phyloP scores from a whole-genome alignment of 2,113 vertebrate species.

The Chaetodon auriga region DNA sequence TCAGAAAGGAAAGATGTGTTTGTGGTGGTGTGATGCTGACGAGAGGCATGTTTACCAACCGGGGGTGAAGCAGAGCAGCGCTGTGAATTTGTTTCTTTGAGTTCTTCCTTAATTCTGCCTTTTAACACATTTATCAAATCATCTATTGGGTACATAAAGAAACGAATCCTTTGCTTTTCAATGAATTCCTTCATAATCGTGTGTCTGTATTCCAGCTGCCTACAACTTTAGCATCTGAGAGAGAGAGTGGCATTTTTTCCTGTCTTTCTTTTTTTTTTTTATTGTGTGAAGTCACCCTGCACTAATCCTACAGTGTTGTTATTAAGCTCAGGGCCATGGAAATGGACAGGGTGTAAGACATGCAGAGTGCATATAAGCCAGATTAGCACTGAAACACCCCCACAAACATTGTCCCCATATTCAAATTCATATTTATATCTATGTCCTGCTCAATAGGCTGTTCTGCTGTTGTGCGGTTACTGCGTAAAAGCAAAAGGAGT shows the following conservation, averaged over 20 bases:
- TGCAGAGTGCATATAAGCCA: slow-evolving; percentile 82
- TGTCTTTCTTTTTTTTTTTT: slow-evolving; percentile 49
- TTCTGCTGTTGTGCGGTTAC: slow-evolving; percentile 50
- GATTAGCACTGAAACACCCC: slow-evolving; percentile 79
- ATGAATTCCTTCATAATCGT: slow-evolving; percentile 19
- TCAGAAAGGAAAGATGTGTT: slow-evolving; percentile 62
- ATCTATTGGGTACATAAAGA: slow-evolving; percentile 14
- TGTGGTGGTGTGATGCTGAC: slow-evolving; percentile 32
- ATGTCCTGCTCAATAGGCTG: slow-evolving; percentile 70
- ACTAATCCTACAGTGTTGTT: slow-evolving; percentile 84
- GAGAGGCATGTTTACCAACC: slow-evolving; percentile 37
- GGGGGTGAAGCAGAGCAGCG: background rate
- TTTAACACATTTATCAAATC: background rate
- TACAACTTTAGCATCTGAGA: slow-evolving; percentile 52
- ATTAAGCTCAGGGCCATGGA: slow-evolving; percentile 82
- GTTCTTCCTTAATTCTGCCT: background rate
- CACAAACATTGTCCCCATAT: slow-evolving; percentile 79
- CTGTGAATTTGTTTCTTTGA: background rate
- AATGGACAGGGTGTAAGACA: slow-evolving; percentile 81
- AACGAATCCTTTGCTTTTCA: slow-evolving; percentile 8
- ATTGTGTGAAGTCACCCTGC: slow-evolving; percentile 82
- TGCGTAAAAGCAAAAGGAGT: slow-evolving; percentile 37
- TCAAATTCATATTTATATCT: slow-evolving; percentile 77
- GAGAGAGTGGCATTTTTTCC: slow-evolving; percentile 40
- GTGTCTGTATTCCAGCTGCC: slow-evolving; percentile 41